Conservation (phyloP, 2,888 invertebrate genomes). For the Trisateles emortualis region DNA sequence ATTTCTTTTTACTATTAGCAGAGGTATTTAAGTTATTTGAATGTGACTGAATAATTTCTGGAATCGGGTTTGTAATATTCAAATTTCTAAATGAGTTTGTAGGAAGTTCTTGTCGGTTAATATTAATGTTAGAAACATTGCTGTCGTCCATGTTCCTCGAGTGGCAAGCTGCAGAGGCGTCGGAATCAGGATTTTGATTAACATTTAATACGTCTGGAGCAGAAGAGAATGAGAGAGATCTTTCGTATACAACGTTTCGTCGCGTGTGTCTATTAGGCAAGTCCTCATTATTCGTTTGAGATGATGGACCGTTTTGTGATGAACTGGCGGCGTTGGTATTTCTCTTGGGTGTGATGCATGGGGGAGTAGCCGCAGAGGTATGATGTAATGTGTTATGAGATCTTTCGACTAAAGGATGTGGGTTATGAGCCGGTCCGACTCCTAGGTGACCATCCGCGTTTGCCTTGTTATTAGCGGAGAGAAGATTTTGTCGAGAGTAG, state of each 20-base stretch:
- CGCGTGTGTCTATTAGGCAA: slow-evolving; percentile 53
- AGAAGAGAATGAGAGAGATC: slow-evolving; percentile 80
- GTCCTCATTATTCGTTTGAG: slow-evolving; percentile 53
- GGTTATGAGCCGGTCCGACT: slow-evolving; percentile 64
- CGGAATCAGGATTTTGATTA: slow-evolving; percentile 73
- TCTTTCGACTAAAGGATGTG: slow-evolving; percentile 84
- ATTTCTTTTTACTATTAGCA: slow-evolving; percentile 73
- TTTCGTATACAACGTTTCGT: slow-evolving; percentile 71
- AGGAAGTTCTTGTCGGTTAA: slow-evolving; percentile 66
- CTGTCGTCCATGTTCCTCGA: slow-evolving; percentile 59
- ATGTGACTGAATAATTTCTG: slow-evolving; percentile 79
- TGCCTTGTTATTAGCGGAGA: slow-evolving; percentile 91
- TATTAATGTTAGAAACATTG: slow-evolving; percentile 60
- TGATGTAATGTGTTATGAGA: slow-evolving; percentile 84
- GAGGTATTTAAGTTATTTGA: slow-evolving; percentile 76
- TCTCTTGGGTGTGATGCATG: slow-evolving; percentile 69
- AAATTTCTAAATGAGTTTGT: slow-evolving; percentile 70
- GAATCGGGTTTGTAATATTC: slow-evolving; percentile 75
- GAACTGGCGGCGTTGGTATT: slow-evolving; percentile 66
- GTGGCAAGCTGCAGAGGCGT: slow-evolving; percentile 46
- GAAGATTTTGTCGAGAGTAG: slow-evolving; percentile 95
- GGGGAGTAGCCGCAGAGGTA: slow-evolving; percentile 64
- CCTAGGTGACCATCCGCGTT: slow-evolving; percentile 88
- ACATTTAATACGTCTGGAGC: slow-evolving; percentile 87
- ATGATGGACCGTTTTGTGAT: slow-evolving; percentile 43